phyloP scores from a whole-genome alignment of 2,113 vertebrate genomes.

The Lagopus leucura region DNA sequence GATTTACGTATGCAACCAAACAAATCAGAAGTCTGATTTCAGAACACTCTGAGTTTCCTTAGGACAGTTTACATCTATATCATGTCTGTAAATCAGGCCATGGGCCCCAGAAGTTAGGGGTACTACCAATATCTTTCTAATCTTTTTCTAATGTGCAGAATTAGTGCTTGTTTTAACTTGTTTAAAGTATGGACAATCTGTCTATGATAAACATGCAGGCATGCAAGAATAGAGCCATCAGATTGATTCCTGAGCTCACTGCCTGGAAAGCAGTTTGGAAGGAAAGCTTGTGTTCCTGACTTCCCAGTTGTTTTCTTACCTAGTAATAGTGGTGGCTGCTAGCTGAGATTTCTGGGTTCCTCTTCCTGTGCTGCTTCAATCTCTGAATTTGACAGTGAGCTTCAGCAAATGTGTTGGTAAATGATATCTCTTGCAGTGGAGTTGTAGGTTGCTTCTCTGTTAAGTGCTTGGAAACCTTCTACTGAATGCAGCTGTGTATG shows the following conservation, averaged over 20 bases:
- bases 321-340: not conserved
- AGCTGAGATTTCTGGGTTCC: not conserved
- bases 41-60: not conserved
- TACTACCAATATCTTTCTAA: not conserved
- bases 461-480: not conserved
- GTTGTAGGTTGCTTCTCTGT: not conserved
- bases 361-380: not conserved
- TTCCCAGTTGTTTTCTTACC: not conserved
- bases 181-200: too few species aligned
- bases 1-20: not conserved
- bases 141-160: not conserved
- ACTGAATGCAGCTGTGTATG: not conserved
- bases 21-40: not conserved
- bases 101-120: not conserved
- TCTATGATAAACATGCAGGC: accelerated
- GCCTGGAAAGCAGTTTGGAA: not conserved
- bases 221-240: not conserved
- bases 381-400: not conserved
- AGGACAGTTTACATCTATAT: not conserved
- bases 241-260: not conserved
- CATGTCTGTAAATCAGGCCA: not conserved
- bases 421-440: not conserved
- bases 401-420: not conserved
- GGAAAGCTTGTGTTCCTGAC: not conserved
- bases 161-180: not conserved